Base-by-base conservation (phyloP, 2,797 vertebrate species). In the Neosalanx taihuensis region DNA sequence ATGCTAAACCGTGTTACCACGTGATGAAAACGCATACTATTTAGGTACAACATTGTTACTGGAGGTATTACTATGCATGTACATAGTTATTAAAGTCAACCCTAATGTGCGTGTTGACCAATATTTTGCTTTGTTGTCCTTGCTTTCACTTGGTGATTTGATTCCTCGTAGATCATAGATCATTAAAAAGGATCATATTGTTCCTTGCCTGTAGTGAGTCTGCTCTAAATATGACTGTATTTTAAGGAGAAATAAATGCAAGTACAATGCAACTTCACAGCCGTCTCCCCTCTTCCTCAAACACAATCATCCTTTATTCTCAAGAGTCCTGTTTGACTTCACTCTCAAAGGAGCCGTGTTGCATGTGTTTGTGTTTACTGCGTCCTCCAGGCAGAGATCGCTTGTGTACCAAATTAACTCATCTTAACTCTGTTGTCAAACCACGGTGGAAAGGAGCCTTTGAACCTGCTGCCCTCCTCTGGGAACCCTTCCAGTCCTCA, bases 231-330 rank as follows among this genome's bases (percentile, higher is more conserved):
- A 93, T 91, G 89, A 91, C 77, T 77, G 86, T 88, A 87, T 88
- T 76, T 88, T 85, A 83, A 86, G 80, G 83, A 87, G 81, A 94
- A 95, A 93, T 92, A 93, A 92, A 95, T 92, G 94, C 94, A 95
- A 93, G 80, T 82, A 80, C 94, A 96, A 95, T 95, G 94, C 93
- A 95, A 94, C 81, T 81, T 84, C 82, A 90, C 82, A 76, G 71
- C 6, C 1, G 63, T 46, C 57, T 46, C 10, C 18, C 72, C 33
- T 35, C 13, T 12, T 35, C 6, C 30, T 67, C 71, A 5, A 56
- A n/a, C 51, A n/a, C 15, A n/a, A 56, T n/a, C 17, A 53, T n/a
- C 4, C 4, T 1, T 46, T 6, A 10, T n/a, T 56, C 18, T 12
- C 41, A 12, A 46, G 3, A 46, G 10, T 46, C 10, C 41, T 46